Evolutionary conservation across 2,797 vertebrate species (phyloP).

Genomic region (Melanotaenia pygmaea): DNA sequence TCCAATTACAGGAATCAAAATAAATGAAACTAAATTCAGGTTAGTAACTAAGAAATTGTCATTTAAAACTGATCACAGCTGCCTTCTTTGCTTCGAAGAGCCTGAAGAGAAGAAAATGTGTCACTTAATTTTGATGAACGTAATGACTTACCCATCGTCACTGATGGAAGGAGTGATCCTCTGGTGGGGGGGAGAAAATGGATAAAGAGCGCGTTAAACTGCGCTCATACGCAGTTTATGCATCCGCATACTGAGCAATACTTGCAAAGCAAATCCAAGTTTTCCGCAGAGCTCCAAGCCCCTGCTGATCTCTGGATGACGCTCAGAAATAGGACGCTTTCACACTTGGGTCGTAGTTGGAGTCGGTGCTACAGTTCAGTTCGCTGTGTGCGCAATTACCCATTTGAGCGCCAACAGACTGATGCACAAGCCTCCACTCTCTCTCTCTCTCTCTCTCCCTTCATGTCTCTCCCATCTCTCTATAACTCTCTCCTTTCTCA

Average conservation of each 20-base stretch:
- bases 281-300: constrained; percentile 51
- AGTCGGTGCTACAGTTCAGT: constrained; percentile 55
- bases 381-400: constrained; percentile 72
- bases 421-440: constrained; percentile 52
- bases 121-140: constrained; percentile 37
- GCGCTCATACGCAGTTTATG: constrained; percentile 47
- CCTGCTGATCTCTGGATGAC: constrained; percentile 4
- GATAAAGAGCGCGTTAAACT: constrained; percentile 61
- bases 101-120: constrained; percentile 36
- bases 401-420: constrained; percentile 64
- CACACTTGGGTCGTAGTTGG: constrained; percentile 57
- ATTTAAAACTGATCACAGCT: constrained; percentile 17
- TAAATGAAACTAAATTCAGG: constrained; percentile 9
- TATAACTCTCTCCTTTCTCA: constrained; percentile 19
- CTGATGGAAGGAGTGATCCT: constrained; percentile 53
- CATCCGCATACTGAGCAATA: constrained; percentile 49
- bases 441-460: constrained; percentile 13
- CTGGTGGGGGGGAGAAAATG: constrained; percentile 20
- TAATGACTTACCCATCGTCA: constrained; percentile 73
- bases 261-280: constrained; percentile 53
- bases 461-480: constrained; percentile 15
- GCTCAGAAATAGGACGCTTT: constrained; percentile 35
- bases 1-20: background rate
- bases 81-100: constrained; percentile 24
- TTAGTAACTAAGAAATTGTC: constrained; percentile 20